Evolutionary conservation across 2,113 vertebrate genomes (phyloP).

Genomic region (Anguilla rostrata): DNA sequence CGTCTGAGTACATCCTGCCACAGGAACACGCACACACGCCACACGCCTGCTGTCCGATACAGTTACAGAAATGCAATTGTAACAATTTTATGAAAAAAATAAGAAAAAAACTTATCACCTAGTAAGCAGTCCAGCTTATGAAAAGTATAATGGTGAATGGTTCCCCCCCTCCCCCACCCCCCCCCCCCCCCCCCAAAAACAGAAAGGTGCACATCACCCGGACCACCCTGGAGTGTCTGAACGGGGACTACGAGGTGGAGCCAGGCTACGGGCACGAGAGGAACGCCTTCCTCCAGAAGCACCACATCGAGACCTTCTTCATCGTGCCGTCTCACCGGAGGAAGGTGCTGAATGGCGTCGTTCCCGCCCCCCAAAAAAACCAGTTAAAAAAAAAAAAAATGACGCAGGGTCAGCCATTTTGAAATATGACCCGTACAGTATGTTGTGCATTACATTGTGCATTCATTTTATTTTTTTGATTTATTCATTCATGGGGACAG

Average conservation of each 20-base stretch:
- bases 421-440: neutral
- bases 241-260: slow-evolving; percentile 97
- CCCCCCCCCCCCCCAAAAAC: slow-evolving; percentile 25
- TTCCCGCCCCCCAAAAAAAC: too few relatives aligned
- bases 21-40: too few relatives aligned
- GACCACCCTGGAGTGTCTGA: slow-evolving; percentile 92
- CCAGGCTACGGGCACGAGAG: slow-evolving; percentile 90
- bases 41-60: too few relatives aligned
- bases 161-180: too few relatives aligned
- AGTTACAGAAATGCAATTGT: too few relatives aligned
- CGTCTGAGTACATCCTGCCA: too few relatives aligned
- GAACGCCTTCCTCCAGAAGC: slow-evolving; percentile 90
- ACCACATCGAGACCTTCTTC: slow-evolving; percentile 95
- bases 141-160: neutral
- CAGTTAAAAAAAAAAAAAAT: too few relatives aligned
- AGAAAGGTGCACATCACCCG: slow-evolving; percentile 97
- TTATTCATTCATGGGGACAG: neutral
- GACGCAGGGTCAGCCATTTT: neutral
- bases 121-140: neutral
- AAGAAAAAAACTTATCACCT: neutral
- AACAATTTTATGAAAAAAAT: too few relatives aligned
- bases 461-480: neutral
- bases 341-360: slow-evolving; percentile 73
- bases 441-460: neutral
- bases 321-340: slow-evolving; percentile 95